Base-by-base conservation (phyloP, 2,888 invertebrate species). In the Cheilosia pagana region DNA sequence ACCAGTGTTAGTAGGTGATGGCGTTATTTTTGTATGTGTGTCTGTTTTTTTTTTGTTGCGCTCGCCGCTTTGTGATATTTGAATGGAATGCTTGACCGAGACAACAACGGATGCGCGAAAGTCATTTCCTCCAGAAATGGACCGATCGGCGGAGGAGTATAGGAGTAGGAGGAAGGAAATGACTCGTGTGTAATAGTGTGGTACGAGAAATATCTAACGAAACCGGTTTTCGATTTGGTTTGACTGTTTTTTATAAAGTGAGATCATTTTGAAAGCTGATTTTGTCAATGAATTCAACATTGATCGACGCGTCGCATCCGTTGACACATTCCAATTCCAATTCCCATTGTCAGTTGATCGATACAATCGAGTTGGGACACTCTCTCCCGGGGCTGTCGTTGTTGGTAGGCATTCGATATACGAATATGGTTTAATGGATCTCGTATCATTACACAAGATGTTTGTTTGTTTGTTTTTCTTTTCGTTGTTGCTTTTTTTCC, bases 191-290 rank as follows among this genome's bases (percentile, higher is more conserved):
- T 65, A 65, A 43, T 63, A 21, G 59, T 63, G 39, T 53, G 39
- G 57, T 53, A 53, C 50, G 67, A 81, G 63, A 79, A 79, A 85
- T 78, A 71, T 89, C 89, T 89, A 85, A 92, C 92, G 90, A 92
- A 92, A 92, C 92, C 92, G 92, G 92, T 92, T 92, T 92, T 92
- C 92, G 92, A 92, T 92, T 92, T 92, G 92, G 90, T 92, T 92
- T 92, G 91, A 91, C 92, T 92, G 91, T 90, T 91, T 91, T 90
- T 90, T 88, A 90, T 89, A 91, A 90, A 92, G 92, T 92, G 92
- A 92, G 92, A 92, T 92, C 92, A 92, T 92, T 92, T 92, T 92
- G 92, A 92, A 92, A 92, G 92, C 92, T 92, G 92, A 92, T 92
- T 92, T 92, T 92, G 92, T 92, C 90, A 91, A 91, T 91, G 91